These are phyloP conservation scores for Sapayoa aenigma DNA, from an alignment of 2,113 vertebrate species.

Conservation along the genomic window DNA sequence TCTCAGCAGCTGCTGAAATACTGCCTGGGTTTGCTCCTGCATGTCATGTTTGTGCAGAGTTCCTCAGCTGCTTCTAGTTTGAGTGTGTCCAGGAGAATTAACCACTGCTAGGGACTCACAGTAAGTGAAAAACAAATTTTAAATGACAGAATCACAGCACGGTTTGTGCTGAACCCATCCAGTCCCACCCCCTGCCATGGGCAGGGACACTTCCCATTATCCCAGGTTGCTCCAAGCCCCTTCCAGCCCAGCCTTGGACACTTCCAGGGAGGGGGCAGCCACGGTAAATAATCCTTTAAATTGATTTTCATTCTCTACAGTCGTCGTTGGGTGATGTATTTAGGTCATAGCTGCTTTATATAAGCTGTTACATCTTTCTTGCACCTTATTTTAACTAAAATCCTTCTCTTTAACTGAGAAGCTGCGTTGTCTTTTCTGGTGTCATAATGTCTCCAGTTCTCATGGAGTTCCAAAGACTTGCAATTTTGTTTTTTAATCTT, in stretches of 20 bases:
- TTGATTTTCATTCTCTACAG: not conserved
- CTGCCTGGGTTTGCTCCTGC: not conserved
- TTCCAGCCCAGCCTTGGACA: fast-evolving
- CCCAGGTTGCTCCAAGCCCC: not conserved
- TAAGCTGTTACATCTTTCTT: not conserved
- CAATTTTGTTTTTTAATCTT: not conserved
- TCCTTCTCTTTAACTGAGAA: not conserved
- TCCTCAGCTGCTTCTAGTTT: not conserved
- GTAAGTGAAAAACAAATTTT: not conserved
- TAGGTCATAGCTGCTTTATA: not conserved
- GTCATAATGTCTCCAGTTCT: not conserved
- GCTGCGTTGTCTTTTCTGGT: not conserved
- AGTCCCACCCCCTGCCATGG: not conserved
- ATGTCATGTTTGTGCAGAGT: not conserved
- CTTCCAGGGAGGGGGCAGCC: not conserved
- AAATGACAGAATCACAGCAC: not conserved
- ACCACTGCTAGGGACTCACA: not conserved
- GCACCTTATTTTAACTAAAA: not conserved
- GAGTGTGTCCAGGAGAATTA: not conserved
- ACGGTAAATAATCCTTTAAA: not conserved
- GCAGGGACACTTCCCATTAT: not conserved
- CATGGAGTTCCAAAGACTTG: not conserved
- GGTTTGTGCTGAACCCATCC: not conserved
- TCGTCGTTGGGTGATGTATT: not conserved
- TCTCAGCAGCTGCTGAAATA: not conserved